Conservation (phyloP, 1,140 invertebrate species). For the Drosophila micromelanica region DNA sequence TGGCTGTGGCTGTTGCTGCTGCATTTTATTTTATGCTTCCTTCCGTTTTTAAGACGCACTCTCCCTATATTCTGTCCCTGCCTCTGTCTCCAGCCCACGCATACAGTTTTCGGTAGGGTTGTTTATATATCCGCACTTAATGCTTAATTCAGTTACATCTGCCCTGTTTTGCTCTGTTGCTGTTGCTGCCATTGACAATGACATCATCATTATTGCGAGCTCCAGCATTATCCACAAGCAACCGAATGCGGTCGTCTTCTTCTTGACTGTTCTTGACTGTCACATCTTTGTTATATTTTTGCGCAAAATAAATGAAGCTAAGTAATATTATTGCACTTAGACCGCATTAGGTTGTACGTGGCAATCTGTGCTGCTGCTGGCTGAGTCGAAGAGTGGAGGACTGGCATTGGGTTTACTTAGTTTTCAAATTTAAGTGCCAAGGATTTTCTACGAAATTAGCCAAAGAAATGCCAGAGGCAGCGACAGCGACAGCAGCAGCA, state of each 20-base stretch:
- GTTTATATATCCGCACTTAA: conserved; percentile 83
- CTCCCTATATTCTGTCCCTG: conserved; percentile 14
- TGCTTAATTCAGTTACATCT: conserved; percentile 82
- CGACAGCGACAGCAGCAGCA: conserved; percentile 4
- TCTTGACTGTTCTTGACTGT: conserved; percentile 60
- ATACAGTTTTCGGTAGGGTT: conserved; percentile 69
- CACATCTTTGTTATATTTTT: conserved; percentile 83
- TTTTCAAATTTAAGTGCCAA: conserved; percentile 79
- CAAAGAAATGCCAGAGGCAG: conserved; percentile 61
- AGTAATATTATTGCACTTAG: conserved; percentile 84
- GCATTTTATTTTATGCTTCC: conserved; percentile 81
- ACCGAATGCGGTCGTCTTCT: conserved; percentile 1
- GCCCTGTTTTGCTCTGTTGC: conserved; percentile 52
- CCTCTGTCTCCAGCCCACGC: conserved; percentile 18
- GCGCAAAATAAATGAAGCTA: conserved; percentile 83
- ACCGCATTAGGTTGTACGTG: conserved; percentile 82
- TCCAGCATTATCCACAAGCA: not conserved
- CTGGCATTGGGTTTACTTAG: conserved; percentile 56
- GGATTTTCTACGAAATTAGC: conserved; percentile 79
- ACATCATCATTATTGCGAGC: conserved; percentile 82
- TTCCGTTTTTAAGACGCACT: conserved; percentile 66
- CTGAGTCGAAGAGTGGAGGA: conserved; percentile 4
- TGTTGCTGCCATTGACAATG: conserved; percentile 75
- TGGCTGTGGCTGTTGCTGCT: conserved; percentile 42
- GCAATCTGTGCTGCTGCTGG: conserved; percentile 65